Base-by-base conservation (phyloP, 2,888 invertebrate species). In the Miltochrista miniata region DNA sequence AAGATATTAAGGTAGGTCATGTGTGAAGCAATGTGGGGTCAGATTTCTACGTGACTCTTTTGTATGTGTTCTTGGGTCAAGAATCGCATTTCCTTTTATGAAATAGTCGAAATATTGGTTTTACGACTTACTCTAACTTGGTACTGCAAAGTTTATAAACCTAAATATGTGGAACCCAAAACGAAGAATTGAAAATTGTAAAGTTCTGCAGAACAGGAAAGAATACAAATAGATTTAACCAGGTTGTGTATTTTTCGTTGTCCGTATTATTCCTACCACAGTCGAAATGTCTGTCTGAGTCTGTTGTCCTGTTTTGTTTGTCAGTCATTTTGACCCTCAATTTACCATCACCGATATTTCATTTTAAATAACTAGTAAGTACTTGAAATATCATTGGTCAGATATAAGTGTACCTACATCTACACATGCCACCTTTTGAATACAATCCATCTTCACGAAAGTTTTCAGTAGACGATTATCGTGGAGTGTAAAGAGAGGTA, bases 11-110 rank as follows among this genome's bases (percentile, higher is more conserved):
- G 54, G 53, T 53, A 51, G 61, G 61, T 67, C 73, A 69, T 64
- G 69, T 63, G 62, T 66, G 63, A 53, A 55, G 51, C 44, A 45
- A 56, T 33, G 40, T 12, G 62, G n/a, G 62, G 56, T 56, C 63
- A 66, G 65, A 70, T 70, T 64, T 56, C 54, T 61, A 68, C 69
- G 67, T 74, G 76, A 64, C 62, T 51, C 61, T 54, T 67, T 68
- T 71, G 62, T 71, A 48, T 41, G 50, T 45, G 39, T 48, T 55
- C 48, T 44, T 47, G 53, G 57, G 55, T 63, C 61, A 59, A 45
- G 34, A 37, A 10, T 43, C 55, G 13, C 37, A 13, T 30, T 56
- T 52, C 48, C 40, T 45, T 36, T 51, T 42, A 33, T 12, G 9
- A 29, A 24, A 24, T 24, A 24, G 18, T 29, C 41, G 42, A 35